Conservation (phyloP, 2,113 vertebrate genomes). For the Leiothrix lutea region DNA sequence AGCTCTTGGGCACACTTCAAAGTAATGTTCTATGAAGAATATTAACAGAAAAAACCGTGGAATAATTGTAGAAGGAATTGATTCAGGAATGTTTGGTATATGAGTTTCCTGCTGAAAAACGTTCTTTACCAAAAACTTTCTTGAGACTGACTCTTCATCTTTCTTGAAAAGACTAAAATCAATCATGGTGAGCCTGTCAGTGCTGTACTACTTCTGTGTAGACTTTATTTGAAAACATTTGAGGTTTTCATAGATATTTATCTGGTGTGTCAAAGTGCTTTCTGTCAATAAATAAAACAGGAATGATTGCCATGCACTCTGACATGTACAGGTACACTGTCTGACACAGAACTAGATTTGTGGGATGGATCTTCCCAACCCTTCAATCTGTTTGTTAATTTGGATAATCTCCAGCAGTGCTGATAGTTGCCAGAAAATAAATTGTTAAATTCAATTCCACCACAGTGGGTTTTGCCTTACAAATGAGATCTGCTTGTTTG, state of each 20-base stretch:
- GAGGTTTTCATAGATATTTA: background rate
- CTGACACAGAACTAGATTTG: background rate
- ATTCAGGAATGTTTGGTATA: background rate
- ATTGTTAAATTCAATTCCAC: background rate
- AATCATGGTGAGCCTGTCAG: background rate
- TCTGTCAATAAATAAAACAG: background rate
- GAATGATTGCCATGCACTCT: background rate
- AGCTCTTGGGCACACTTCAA: background rate
- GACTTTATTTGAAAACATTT: background rate
- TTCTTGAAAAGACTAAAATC: background rate
- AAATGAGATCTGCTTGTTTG: background rate
- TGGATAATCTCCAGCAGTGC: background rate
- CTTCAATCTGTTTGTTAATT: background rate
- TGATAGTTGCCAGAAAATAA: background rate
- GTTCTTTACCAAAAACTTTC: background rate
- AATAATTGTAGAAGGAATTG: background rate
- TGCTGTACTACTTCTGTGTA: background rate
- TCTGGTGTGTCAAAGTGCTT: background rate
- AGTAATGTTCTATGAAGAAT: background rate
- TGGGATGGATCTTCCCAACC: background rate
- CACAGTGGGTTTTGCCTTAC: background rate
- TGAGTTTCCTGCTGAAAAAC: background rate
- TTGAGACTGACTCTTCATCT: background rate
- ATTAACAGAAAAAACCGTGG: background rate
- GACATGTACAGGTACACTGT: accelerated